These are phyloP conservation scores for Harpagus bidentatus DNA, from an alignment of 2,113 vertebrate genomes.

Conservation along the genomic window DNA sequence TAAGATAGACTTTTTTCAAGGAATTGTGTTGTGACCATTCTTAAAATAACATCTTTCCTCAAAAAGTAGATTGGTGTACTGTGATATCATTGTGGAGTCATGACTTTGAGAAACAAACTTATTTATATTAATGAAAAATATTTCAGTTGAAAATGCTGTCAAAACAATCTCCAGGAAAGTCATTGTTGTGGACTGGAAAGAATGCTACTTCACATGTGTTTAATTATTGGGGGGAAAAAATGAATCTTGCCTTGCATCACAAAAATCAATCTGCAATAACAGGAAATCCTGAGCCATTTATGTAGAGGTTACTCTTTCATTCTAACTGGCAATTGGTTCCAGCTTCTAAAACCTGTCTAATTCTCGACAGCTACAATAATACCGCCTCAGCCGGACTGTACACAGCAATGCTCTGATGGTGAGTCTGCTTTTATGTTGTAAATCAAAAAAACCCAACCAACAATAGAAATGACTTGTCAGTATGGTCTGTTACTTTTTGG, in stretches of 20 bases:
- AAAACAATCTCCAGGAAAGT: slow-evolving; percentile 56
- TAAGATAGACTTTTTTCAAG: background rate
- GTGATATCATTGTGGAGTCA: slow-evolving; percentile 35
- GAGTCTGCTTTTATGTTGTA: background rate
- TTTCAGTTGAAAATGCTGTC: slow-evolving; percentile 65
- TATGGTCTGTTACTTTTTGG: background rate
- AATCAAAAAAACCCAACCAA: background rate
- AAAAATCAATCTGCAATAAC: slow-evolving; percentile 67
- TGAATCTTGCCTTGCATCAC: slow-evolving; percentile 60
- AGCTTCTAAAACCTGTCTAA: slow-evolving; percentile 58
- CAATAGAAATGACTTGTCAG: background rate
- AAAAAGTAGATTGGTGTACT: background rate
- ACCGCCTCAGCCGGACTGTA: background rate
- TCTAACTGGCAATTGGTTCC: slow-evolving; percentile 67
- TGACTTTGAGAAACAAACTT: slow-evolving; percentile 18
- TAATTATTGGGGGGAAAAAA: slow-evolving; percentile 60
- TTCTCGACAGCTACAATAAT: slow-evolving; percentile 47
- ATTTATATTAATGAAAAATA: slow-evolving; percentile 49
- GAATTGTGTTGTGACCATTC: slow-evolving; percentile 24
- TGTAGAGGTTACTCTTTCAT: slow-evolving; percentile 60
- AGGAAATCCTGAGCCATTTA: slow-evolving; percentile 72
- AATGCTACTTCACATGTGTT: slow-evolving; percentile 68
- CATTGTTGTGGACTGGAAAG: slow-evolving; percentile 60
- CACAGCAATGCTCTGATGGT: background rate
- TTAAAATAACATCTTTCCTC: slow-evolving; percentile 38